Evolutionary conservation across 2,888 invertebrate genomes (phyloP), one percentile per base, ranked within the genome.

Genomic region (Tupiocoris notatus): DNA sequence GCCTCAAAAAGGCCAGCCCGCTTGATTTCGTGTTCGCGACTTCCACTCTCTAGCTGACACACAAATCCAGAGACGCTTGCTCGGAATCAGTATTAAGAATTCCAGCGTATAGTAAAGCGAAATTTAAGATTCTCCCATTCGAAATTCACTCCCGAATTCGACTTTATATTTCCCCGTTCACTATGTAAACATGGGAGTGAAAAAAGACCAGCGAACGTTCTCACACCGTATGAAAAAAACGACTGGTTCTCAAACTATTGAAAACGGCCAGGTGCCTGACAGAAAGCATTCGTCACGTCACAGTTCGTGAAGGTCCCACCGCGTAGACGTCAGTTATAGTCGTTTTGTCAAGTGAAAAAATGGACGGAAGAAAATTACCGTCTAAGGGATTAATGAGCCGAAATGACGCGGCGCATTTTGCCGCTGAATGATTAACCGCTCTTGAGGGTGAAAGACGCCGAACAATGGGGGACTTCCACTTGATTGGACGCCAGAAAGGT

Each of bases 371-470:
- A 39, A 39, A 39, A 39, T 39, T 39, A 39, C 39, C 39, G 61
- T 73, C 61, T 63, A 73, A 39, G 56, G 73, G 39, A 73, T 73
- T 73, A 73, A 73, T 73, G 73, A 73, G 73, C 63, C 39, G 63
- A 73, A 62, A 73, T 73, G 73, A 73, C 73, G 73, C 62, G 21
- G 73, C 73, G 54, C 62, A 73, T 73, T 73, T 73, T 39, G 62
- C 22, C 63, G 54, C 3, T 17, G 70, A 73, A 73, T 73, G 73
- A 73, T 73, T 73, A 73, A 73, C 73, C 62, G 63, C 16, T 20
- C n/a, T 7, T 58, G 39, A 24, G 24, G 22, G 23, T 18, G 59
- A 70, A 18, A 25, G 59, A 24, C 7, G 70, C n/a, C 20, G n/a
- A 23, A 25, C 65, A 25, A 65, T 59, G 39, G 56, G 73, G 70